Conservation (phyloP, 2,113 vertebrate species). For the Phodopus roborovskii region DNA sequence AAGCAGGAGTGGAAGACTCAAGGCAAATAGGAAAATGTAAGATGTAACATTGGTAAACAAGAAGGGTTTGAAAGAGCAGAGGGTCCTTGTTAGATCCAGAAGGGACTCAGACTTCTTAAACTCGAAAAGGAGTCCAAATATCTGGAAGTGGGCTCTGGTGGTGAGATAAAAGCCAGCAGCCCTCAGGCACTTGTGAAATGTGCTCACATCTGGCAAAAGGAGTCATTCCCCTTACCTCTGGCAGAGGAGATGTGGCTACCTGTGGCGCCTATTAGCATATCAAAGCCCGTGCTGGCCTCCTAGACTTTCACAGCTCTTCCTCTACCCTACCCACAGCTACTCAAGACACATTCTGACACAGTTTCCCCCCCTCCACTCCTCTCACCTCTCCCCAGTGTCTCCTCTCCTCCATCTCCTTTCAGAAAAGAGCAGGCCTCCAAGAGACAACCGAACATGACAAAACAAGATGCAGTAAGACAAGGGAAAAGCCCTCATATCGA, state of each 20-base stretch:
- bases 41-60: background rate
- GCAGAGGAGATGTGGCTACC: background rate
- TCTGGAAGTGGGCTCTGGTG: background rate
- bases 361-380: no score
- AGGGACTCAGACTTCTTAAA: background rate
- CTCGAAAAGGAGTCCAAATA: background rate
- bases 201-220: background rate
- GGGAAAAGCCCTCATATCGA: no score
- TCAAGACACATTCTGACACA: no score
- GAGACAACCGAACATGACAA: no score
- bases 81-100: background rate
- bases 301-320: background rate
- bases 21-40: background rate
- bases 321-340: background rate
- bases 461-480: no score
- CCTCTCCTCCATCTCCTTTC: no score
- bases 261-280: background rate
- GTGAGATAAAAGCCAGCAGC: background rate
- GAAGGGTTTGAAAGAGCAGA: background rate
- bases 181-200: background rate
- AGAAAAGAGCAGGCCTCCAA: no score
- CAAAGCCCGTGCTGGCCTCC: background rate
- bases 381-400: no score
- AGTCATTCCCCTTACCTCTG: no score
- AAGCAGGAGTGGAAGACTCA: background rate